These are phyloP conservation scores for Callocephalon fimbriatum DNA, from an alignment of 2,113 vertebrate species.

Conservation along the genomic window DNA sequence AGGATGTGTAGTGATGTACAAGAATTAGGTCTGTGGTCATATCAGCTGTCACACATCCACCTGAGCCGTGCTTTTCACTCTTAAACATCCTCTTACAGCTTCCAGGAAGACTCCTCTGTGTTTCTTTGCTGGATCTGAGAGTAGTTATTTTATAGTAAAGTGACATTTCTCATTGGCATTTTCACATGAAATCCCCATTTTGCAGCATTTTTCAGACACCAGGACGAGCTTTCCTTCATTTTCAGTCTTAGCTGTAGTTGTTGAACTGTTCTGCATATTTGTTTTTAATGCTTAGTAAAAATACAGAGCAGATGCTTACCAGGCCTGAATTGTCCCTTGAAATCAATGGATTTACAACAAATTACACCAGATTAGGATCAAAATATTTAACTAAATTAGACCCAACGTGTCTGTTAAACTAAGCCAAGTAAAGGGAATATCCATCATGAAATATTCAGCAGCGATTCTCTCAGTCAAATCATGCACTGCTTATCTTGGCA, in stretches of 20 bases:
- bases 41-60: background rate
- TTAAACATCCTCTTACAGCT: background rate
- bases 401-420: background rate
- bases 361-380: background rate
- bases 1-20: background rate
- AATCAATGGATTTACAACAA: background rate
- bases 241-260: background rate
- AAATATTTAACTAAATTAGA: conserved; percentile 23
- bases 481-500: conserved; percentile 41
- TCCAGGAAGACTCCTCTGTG: background rate
- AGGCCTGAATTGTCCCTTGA: background rate
- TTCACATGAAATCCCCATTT: background rate
- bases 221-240: background rate
- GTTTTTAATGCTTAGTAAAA: background rate
- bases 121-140: background rate
- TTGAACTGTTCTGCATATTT: background rate
- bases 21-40: background rate
- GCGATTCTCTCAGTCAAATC: background rate
- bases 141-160: background rate
- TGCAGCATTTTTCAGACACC: background rate
- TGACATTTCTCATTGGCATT: background rate
- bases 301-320: background rate
- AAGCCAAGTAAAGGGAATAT: background rate
- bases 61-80: background rate
- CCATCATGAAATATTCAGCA: background rate